Evolutionary conservation across 2,888 invertebrate species (phyloP).

Genomic region (Tipula lateralis): DNA sequence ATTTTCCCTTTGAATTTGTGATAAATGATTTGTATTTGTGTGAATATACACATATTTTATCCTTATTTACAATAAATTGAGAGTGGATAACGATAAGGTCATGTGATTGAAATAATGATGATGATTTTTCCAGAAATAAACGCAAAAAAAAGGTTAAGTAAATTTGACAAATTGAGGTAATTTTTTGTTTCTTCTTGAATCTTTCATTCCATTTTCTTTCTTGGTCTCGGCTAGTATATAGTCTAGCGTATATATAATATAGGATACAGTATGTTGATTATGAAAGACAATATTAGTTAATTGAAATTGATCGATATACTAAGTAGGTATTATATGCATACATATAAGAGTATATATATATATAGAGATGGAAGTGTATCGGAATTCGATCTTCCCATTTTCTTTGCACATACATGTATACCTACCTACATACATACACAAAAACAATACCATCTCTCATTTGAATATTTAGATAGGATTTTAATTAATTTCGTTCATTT

Average conservation of each 20-base stretch:
- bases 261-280: constrained; percentile 24
- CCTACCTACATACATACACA: too few species aligned
- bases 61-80: constrained; percentile 24
- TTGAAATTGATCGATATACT: constrained; percentile 19
- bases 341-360: not conserved
- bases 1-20: constrained; percentile 15
- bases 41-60: constrained; percentile 24
- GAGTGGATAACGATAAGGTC: constrained; percentile 24
- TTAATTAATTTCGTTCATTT: constrained; percentile 19
- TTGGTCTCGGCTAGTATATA: not conserved
- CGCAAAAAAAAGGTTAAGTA: constrained; percentile 15
- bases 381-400: not conserved
- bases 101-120: constrained; percentile 24
- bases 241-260: not conserved
- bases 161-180: constrained; percentile 24
- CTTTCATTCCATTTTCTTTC: constrained; percentile 11
- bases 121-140: constrained; percentile 24
- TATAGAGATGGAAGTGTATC: not conserved
- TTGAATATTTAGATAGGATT: constrained; percentile 24
- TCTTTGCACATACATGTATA: not conserved
- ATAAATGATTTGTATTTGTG: constrained; percentile 19
- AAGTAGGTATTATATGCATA: constrained; percentile 24
- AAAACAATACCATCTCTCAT: not conserved
- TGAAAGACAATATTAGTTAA: constrained; percentile 11
- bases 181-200: not conserved